phyloP scores from a whole-genome alignment of 1,140 invertebrate species.

The Drosophila mauritiana region DNA sequence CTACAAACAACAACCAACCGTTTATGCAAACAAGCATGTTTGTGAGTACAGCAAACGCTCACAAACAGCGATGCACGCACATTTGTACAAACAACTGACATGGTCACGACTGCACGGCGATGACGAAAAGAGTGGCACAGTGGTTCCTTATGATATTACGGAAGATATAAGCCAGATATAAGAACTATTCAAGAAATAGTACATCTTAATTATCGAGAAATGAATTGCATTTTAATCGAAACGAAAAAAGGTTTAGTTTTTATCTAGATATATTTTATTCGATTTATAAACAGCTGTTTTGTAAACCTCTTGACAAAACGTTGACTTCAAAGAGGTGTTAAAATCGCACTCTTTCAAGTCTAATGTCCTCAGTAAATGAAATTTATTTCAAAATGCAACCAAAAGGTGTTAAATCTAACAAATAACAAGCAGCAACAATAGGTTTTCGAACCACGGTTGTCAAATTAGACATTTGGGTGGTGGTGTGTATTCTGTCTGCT shows the following conservation, averaged over 20 bases:
- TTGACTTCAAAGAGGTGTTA: no score
- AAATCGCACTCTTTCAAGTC: background rate
- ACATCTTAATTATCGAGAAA: no score
- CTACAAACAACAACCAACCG: slow-evolving; percentile 28
- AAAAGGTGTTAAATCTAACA: background rate
- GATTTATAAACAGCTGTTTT: no score
- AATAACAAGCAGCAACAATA: background rate
- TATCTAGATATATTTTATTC: no score
- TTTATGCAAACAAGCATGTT: slow-evolving; percentile 56
- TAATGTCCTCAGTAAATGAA: background rate
- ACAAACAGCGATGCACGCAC: slow-evolving; percentile 18
- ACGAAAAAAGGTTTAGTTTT: no score
- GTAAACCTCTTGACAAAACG: no score
- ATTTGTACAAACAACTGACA: slow-evolving; percentile 6
- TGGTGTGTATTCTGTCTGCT: slow-evolving; percentile 21
- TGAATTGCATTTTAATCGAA: no score
- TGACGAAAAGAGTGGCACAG: slow-evolving; percentile 2
- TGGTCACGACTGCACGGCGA: slow-evolving; percentile 27
- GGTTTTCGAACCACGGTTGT: slow-evolving; percentile 15
- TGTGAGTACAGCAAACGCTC: slow-evolving; percentile 15
- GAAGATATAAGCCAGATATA: background rate
- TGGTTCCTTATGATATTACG: background rate
- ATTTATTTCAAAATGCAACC: background rate
- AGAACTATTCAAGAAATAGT: no score
- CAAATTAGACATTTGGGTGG: slow-evolving; percentile 18